These are phyloP conservation scores for Acanthiza pusilla DNA, from an alignment of 2,797 vertebrate species.

Conservation along the genomic window DNA sequence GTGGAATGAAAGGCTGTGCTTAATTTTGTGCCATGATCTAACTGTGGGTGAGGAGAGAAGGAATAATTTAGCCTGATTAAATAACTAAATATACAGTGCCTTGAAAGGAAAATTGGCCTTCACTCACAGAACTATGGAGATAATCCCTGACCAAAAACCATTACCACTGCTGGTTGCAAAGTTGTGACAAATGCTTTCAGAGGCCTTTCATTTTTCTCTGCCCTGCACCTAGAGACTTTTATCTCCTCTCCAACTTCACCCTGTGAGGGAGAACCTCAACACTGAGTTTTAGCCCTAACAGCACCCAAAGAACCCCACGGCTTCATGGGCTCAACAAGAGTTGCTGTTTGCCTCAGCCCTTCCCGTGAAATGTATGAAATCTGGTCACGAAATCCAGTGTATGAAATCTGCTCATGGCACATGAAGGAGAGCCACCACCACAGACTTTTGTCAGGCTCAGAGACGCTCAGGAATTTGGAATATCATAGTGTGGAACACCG, in stretches of 20 bases:
- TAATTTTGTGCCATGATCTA: slow-evolving; percentile 37
- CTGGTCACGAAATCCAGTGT: neutral
- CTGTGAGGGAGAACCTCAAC: neutral
- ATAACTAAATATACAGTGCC: slow-evolving; percentile 26
- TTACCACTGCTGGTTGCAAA: neutral
- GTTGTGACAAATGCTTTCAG: neutral
- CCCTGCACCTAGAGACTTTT: neutral
- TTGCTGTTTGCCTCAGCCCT: neutral
- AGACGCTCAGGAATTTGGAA: neutral
- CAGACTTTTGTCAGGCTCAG: neutral
- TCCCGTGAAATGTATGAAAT: neutral
- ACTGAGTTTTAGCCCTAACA: neutral
- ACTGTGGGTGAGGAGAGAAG: slow-evolving; percentile 14
- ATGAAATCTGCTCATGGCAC: neutral
- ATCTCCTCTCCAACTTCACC: neutral
- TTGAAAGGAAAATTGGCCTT: slow-evolving; percentile 39
- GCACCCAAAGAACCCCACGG: neutral
- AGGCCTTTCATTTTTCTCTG: neutral
- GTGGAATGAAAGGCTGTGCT: slow-evolving; percentile 29
- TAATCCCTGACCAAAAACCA: slow-evolving; percentile 1
- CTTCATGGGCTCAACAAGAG: neutral
- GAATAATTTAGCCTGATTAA: slow-evolving; percentile 50
- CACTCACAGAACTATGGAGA: slow-evolving; percentile 4
- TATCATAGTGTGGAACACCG: neutral
- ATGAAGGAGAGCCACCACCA: neutral